Evolutionary conservation across 2,888 invertebrate genomes (phyloP).

Genomic region (Steinernema carpocapsae): DNA sequence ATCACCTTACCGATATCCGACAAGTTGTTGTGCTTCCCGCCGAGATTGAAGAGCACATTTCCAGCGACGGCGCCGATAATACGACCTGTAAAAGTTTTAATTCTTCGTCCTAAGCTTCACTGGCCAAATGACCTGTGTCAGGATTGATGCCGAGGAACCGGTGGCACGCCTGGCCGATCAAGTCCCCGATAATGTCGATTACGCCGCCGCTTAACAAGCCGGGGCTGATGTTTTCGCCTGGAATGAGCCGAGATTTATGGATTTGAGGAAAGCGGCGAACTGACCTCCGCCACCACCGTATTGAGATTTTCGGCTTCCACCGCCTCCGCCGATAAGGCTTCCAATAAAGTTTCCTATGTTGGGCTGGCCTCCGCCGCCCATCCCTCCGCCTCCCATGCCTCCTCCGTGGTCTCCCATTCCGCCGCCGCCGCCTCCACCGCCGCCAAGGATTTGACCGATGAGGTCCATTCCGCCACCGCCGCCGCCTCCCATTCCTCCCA

Average conservation of each 20-base stretch:
- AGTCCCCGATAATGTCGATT: conserved; percentile 47
- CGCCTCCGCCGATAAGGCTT: conserved; percentile 55
- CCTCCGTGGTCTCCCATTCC: conserved; percentile 37
- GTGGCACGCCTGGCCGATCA: conserved; percentile 57
- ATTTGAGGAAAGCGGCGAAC: neutral
- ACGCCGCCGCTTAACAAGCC: conserved; percentile 50
- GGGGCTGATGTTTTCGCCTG: conserved; percentile 45
- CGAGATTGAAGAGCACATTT: conserved; percentile 41
- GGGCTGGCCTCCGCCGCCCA: conserved; percentile 42
- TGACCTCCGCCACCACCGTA: conserved; percentile 27
- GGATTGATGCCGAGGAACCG: conserved; percentile 59
- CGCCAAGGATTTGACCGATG: conserved; percentile 53
- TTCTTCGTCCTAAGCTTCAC: conserved; percentile 35
- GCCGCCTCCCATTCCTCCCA: conserved; percentile 52
- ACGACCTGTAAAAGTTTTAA: conserved; percentile 67
- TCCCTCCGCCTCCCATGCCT: conserved; percentile 51
- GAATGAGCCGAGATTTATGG: too few relatives aligned
- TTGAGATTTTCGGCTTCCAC: conserved; percentile 40
- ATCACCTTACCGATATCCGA: conserved; percentile 66
- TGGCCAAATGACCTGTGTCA: conserved; percentile 43
- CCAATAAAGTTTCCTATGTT: conserved; percentile 55
- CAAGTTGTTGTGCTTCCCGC: conserved; percentile 63
- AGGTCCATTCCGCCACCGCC: conserved; percentile 49
- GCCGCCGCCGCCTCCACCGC: conserved; percentile 48
- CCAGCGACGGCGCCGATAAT: conserved; percentile 58